phyloP scores from a whole-genome alignment of 2,797 vertebrate genomes.

The Philypnodon macrostomus region DNA sequence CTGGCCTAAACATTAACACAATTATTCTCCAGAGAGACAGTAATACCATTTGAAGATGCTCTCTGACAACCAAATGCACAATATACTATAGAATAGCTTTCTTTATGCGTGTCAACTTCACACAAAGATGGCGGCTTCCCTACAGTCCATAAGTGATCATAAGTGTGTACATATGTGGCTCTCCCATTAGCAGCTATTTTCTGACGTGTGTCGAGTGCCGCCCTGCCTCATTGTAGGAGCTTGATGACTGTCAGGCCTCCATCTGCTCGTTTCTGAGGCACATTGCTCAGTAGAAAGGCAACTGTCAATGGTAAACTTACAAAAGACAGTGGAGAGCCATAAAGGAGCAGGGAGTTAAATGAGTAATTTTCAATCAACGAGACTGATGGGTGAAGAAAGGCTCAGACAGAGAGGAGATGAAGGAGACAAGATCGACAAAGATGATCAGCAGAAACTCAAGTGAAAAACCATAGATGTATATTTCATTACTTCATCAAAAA shows the following conservation, averaged over 20 bases:
- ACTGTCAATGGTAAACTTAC: slow-evolving; percentile 47
- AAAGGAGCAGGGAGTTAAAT: slow-evolving; percentile 32
- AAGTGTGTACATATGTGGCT: slow-evolving; percentile 26
- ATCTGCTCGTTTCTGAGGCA: slow-evolving; percentile 56
- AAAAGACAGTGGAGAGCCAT: slow-evolving; percentile 33
- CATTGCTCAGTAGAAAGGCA: slow-evolving; percentile 45
- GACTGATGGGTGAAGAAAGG: slow-evolving; percentile 44
- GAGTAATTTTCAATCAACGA: slow-evolving; percentile 44
- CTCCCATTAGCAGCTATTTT: slow-evolving; percentile 40
- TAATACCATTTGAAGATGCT: no score
- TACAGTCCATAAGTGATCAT: slow-evolving; percentile 22
- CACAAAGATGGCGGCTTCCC: slow-evolving; percentile 1
- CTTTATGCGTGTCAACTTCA: background rate
- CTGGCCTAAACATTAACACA: no score
- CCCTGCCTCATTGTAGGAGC: slow-evolving; percentile 46
- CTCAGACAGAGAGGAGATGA: slow-evolving; percentile 11
- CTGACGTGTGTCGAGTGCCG: slow-evolving; percentile 46
- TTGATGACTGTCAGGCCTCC: slow-evolving; percentile 54
- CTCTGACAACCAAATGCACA: no score
- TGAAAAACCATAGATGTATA: background rate
- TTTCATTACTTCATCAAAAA: no score
- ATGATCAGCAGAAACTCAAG: background rate
- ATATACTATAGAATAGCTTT: no score
- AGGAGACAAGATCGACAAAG: background rate
- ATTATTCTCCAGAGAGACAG: no score